These are phyloP conservation scores for Euschistus heros DNA, from an alignment of 1,140 invertebrate genomes.

Conservation along the genomic window DNA sequence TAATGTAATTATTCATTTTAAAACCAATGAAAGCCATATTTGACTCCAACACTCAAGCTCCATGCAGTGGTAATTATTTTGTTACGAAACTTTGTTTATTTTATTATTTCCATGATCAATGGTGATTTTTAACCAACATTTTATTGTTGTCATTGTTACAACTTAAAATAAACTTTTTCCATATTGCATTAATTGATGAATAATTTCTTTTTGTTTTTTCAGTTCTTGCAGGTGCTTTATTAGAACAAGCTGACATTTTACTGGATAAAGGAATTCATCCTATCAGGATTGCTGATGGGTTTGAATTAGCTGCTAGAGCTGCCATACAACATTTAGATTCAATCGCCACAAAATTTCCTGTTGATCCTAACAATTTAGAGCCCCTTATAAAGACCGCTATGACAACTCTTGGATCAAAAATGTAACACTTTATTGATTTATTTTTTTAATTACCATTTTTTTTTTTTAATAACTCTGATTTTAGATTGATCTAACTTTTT, in stretches of 20 bases:
- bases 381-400: slow-evolving; percentile 89
- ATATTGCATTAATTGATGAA: background rate
- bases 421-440: slow-evolving; percentile 43
- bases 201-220: slow-evolving; percentile 27
- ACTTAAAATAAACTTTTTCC: background rate
- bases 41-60: too few relatives aligned
- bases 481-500: background rate
- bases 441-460: slow-evolving; percentile 20
- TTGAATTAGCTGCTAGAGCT: slow-evolving; percentile 88
- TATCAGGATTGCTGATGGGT: slow-evolving; percentile 97
- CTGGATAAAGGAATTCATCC: slow-evolving; percentile 97
- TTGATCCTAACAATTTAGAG: slow-evolving; percentile 71
- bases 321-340: slow-evolving; percentile 78
- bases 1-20: too few relatives aligned
- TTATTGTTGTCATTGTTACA: background rate
- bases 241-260: slow-evolving; percentile 89
- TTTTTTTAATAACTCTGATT: slow-evolving; percentile 18
- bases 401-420: slow-evolving; percentile 99
- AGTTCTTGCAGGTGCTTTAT: slow-evolving; percentile 77
- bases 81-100: too few relatives aligned
- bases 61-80: too few relatives aligned
- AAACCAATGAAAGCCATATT: too few relatives aligned
- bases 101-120: too few relatives aligned
- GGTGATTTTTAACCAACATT: background rate
- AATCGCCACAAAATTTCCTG: slow-evolving; percentile 82